These are phyloP conservation scores for Phaenicophaeus curvirostris DNA, from an alignment of 2,797 vertebrate species.

Conservation along the genomic window DNA sequence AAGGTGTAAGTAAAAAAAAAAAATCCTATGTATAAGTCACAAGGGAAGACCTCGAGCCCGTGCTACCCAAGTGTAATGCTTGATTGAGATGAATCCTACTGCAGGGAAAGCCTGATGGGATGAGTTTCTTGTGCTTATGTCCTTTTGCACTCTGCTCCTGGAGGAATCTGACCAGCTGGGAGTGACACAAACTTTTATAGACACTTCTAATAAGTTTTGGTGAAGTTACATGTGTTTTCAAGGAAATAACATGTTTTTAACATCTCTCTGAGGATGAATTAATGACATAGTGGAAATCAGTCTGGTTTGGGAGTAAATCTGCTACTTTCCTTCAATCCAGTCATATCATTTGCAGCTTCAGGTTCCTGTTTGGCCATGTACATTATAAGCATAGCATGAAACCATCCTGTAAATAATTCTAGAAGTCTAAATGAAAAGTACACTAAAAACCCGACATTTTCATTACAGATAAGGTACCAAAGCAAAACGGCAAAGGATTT, in stretches of 20 bases:
- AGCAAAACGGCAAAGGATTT: not conserved
- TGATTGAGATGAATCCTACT: not conserved
- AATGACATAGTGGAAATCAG: not conserved
- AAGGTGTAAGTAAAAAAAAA: not conserved
- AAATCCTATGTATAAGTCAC: not conserved
- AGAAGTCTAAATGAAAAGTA: not conserved
- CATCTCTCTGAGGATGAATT: not conserved
- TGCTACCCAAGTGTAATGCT: rapidly evolving
- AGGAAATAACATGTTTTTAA: not conserved
- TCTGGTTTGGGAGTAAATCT: not conserved
- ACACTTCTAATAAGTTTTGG: not conserved
- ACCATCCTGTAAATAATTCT: not conserved
- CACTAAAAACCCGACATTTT: not conserved
- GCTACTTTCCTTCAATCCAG: not conserved
- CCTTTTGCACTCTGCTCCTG: not conserved
- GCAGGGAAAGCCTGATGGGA: not conserved
- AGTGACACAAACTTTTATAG: not conserved
- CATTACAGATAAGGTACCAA: not conserved
- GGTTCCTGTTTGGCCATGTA: not conserved
- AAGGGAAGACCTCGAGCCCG: not conserved
- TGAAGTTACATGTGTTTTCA: not conserved
- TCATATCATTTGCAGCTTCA: not conserved
- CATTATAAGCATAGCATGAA: not conserved
- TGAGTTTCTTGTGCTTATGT: rapidly evolving
- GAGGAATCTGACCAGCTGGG: not conserved